Percentiles rank a stretch among this genome's conserved stretches.
Evolutionary conservation across 2,113 vertebrate species (phyloP).

Genomic region (Tragulus kanchil): DNA sequence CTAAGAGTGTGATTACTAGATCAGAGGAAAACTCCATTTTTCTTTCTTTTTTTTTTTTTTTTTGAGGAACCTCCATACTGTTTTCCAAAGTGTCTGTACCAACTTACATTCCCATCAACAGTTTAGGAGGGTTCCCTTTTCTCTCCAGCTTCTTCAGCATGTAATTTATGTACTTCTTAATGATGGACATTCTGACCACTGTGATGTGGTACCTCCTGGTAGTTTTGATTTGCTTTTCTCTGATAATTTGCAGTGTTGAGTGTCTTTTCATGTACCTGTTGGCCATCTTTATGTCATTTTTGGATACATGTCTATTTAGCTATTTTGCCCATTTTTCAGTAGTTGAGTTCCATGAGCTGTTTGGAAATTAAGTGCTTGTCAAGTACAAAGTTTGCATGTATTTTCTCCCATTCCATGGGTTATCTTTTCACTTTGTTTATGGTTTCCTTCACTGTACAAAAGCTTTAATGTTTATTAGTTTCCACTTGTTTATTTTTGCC

Average conservation of each 20-base stretch:
- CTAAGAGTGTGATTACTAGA: not conserved
- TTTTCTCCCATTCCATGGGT: not conserved
- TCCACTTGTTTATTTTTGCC: not conserved
- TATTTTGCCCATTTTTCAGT: not conserved
- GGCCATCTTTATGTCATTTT: not conserved
- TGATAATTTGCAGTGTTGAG: not conserved
- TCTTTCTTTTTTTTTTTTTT: too few species aligned
- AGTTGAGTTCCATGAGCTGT: not conserved
- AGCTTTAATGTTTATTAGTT: not conserved
- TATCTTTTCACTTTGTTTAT: not conserved
- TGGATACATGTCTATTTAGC: not conserved
- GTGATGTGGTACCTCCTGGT: not conserved
- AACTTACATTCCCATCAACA: not conserved
- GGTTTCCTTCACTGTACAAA: not conserved
- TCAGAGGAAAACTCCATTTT: not conserved
- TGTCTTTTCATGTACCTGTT: not conserved
- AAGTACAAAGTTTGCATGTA: not conserved
- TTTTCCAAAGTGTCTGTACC: not conserved
- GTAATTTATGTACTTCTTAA: not conserved
- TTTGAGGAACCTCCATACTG: not conserved
- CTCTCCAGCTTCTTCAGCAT: not conserved
- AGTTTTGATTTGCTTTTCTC: not conserved
- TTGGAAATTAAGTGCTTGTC: not conserved
- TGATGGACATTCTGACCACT: not conserved
- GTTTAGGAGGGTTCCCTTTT: not conserved